Evolutionary conservation across 1,140 invertebrate species (phyloP).

Genomic region (Pseudomyrmex flavicornis): DNA sequence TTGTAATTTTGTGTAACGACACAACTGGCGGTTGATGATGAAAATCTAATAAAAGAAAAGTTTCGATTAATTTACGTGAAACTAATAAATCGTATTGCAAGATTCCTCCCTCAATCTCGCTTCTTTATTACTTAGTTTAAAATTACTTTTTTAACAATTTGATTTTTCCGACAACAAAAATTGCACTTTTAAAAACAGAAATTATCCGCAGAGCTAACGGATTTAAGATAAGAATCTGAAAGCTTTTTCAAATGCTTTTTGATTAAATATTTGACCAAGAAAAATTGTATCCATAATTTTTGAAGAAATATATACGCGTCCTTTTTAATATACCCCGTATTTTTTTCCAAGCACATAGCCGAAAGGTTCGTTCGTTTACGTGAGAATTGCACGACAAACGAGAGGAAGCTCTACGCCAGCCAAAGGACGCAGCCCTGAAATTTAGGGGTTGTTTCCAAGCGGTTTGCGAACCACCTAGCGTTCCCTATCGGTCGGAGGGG

Average conservation of each 20-base stretch:
- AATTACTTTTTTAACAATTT: no score
- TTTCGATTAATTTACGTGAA: no score
- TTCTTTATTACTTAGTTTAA: no score
- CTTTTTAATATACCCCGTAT: not conserved
- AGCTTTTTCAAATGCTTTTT: not conserved
- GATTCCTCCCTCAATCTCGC: no score
- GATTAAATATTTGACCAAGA: not conserved
- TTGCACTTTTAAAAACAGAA: no score
- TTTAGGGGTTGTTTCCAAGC: slow-evolving; percentile 75
- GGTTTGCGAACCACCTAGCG: slow-evolving; percentile 75
- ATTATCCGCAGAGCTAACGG: no score
- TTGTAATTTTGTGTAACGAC: no score
- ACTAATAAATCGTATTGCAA: no score
- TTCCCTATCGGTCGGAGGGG: slow-evolving; percentile 48
- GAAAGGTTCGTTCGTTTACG: slow-evolving; percentile 51
- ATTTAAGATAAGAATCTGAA: no score
- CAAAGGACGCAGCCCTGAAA: slow-evolving; percentile 67
- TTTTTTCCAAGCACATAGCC: slow-evolving; percentile 1
- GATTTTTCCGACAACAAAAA: no score
- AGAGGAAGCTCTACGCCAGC: slow-evolving; percentile 33
- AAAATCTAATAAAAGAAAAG: no score
- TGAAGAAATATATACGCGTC: not conserved
- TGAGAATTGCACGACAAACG: slow-evolving; percentile 60
- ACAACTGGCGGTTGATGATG: no score
- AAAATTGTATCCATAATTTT: not conserved